Evolutionary conservation across 1,140 invertebrate genomes (phyloP), one percentile per base, ranked within the genome.

Genomic region (Zaprionus lachaisei): DNA sequence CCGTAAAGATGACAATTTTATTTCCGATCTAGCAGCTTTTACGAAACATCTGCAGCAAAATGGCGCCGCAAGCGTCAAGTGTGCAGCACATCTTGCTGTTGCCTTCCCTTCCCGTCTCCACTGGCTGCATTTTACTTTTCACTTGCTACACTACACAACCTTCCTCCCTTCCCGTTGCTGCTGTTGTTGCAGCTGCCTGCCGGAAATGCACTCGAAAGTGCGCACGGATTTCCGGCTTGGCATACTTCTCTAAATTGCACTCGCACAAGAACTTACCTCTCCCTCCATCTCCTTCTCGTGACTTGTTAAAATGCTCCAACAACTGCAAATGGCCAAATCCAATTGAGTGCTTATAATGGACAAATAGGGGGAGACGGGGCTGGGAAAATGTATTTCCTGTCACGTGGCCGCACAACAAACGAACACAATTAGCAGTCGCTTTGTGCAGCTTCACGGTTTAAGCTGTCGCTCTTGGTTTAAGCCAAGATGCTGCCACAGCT

Each of bases 141-240:
- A 31, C 28, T 28, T 28, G 28, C 28, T 28, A 28, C 28, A 9
- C 54, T 64, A 17, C 1, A 26, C 15, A 17, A 15, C 20, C 37
- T 15, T 11, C 4, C 20, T n/a, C 14, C 22, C 22, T n/a, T 22
- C 55, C 38, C 38, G n/a, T 14, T 72, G 44, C 41, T 66, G 56
- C 24, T 20, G 44, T 41, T 66, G 56, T 31, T 20, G 28, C 55
- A 11, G 9, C 61, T 69, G 64, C 51, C 47, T 60, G 55, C 64
- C 77, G 84, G 83, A 89, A 89, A 89, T 83, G 84, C 84, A 83
- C 73, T 89, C 69, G 67, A 86, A 87, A 77, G 65, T 75, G 73
- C 67, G 71, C 73, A 78, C 73, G 80, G 78, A 89, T 83, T 89
- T 87, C 80, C 83, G 77, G 73, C 51, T 64, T 74, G 44, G 41